Evolutionary conservation across 2,113 vertebrate species (phyloP).

Genomic region (Nasalis larvatus): DNA sequence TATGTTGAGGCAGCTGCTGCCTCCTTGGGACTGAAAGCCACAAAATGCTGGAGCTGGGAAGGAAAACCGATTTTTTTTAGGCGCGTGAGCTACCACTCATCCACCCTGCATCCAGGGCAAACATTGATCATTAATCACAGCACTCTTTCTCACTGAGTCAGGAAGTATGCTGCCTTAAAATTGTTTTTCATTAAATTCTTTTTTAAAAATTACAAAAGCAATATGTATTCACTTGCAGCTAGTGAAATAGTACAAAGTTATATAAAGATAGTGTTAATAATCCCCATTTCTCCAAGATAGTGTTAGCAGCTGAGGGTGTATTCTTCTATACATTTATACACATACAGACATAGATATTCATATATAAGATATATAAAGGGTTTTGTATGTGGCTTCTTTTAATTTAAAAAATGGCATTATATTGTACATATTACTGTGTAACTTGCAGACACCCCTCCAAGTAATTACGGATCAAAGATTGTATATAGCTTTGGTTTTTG

Average conservation of each 20-base stretch:
- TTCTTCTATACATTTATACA: background rate
- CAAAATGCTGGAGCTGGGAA: conserved; percentile 30
- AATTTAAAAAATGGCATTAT: background rate
- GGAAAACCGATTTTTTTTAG: conserved; percentile 38
- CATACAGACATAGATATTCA: background rate
- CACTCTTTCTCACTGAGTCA: conserved; percentile 20
- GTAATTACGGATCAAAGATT: background rate
- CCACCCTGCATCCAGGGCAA: background rate
- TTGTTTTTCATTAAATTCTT: conserved; percentile 2
- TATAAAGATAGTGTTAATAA: background rate
- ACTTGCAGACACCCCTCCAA: background rate
- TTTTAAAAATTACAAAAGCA: conserved; percentile 1
- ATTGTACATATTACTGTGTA: background rate
- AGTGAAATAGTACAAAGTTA: conserved; percentile 31
- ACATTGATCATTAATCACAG: background rate
- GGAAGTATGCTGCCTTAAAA: conserved; percentile 4
- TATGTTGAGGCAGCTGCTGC: conserved; percentile 60
- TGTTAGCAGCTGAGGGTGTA: background rate
- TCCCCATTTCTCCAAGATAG: background rate
- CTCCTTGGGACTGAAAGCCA: conserved; percentile 51
- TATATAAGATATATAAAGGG: background rate
- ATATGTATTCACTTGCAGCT: background rate
- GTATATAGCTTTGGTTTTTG: background rate
- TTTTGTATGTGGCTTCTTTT: background rate
- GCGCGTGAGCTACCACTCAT: background rate